Conservation (phyloP, 2,888 invertebrate species). For the Strigamia transsilvanica region DNA sequence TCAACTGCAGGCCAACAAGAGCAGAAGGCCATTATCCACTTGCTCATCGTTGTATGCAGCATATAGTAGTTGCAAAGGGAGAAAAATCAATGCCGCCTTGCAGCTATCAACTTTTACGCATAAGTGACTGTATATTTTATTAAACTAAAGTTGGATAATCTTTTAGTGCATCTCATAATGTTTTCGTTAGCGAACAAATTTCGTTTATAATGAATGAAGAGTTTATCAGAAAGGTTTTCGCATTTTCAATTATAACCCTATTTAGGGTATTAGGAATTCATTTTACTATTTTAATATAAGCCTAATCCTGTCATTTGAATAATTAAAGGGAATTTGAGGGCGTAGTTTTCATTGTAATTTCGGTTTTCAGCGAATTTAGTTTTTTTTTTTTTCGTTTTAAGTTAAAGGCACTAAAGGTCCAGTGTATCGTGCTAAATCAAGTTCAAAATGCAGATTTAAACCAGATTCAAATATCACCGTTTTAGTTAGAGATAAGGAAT, state of each 20-base stretch:
- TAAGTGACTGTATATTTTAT: conserved; percentile 30
- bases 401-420: too few relatives aligned
- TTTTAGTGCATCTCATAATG: not conserved
- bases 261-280: not conserved
- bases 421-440: too few relatives aligned
- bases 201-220: not conserved
- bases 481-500: too few relatives aligned
- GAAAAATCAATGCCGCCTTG: conserved; percentile 29
- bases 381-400: too few relatives aligned
- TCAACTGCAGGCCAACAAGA: conserved; percentile 41
- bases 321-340: not conserved
- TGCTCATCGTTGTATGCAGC: conserved; percentile 34
- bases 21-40: conserved; percentile 38
- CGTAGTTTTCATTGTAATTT: not conserved
- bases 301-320: not conserved
- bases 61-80: conserved; percentile 24
- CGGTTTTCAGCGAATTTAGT: too few relatives aligned
- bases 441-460: too few relatives aligned
- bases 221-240: not conserved
- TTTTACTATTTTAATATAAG: not conserved
- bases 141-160: not conserved
- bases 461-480: too few relatives aligned
- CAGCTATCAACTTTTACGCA: conserved; percentile 36
- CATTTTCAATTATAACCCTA: not conserved
- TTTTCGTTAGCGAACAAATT: not conserved